These are phyloP conservation scores for Lithophane socia DNA, from an alignment of 2,888 invertebrate species.

Conservation along the genomic window DNA sequence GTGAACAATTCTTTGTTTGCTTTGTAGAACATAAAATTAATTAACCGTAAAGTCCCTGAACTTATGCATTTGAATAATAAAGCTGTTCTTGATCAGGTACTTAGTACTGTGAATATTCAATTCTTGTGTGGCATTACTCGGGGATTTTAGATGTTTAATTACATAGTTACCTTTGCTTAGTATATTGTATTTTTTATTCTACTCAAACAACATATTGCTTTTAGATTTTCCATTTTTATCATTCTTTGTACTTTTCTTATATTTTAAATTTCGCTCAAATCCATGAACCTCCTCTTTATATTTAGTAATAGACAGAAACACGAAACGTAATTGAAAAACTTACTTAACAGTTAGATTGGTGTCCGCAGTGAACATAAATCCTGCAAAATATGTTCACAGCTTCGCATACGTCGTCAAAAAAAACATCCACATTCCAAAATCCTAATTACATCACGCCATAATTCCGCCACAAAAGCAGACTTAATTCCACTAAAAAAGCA, in stretches of 20 bases:
- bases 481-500: conserved; percentile 29
- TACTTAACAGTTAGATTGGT: neutral
- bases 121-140: neutral
- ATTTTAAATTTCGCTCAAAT: neutral
- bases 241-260: neutral
- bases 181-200: neutral
- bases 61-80: conserved; percentile 18
- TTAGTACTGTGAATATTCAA: conserved; percentile 15
- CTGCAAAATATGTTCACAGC: neutral
- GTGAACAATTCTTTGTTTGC: conserved; percentile 23
- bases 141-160: neutral
- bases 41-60: conserved; percentile 27
- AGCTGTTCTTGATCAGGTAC: conserved; percentile 1
- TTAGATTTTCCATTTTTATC: neutral
- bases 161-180: neutral
- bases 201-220: neutral
- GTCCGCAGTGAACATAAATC: neutral
- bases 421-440: conserved; percentile 8
- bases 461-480: conserved; percentile 26
- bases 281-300: neutral
- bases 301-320: too few relatives aligned
- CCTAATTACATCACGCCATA: conserved; percentile 16
- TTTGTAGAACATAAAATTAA: conserved; percentile 27
- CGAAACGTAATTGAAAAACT: neutral
- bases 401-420: neutral